Evolutionary conservation across 2,888 invertebrate species (phyloP).

Genomic region (Microctonus brassicae): DNA sequence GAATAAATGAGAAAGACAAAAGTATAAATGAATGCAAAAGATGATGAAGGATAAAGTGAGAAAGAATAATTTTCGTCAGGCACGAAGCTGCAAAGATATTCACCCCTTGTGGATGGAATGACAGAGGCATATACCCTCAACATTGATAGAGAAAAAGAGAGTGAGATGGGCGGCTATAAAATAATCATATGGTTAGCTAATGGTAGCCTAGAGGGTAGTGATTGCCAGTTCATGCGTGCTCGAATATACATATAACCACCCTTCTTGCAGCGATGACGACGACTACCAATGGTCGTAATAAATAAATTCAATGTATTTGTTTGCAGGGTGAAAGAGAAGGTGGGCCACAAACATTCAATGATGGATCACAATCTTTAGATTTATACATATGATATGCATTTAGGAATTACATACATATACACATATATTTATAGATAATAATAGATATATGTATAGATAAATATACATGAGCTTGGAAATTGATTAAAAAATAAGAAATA

Average conservation of each 20-base stretch:
- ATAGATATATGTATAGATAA: neutral
- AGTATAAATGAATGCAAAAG: neutral
- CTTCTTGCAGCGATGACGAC: constrained; percentile 29
- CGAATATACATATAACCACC: constrained; percentile 36
- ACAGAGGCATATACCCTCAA: constrained; percentile 20
- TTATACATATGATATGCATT: neutral
- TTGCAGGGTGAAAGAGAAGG: constrained; percentile 28
- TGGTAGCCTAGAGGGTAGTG: constrained; percentile 62
- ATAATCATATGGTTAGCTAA: constrained; percentile 71
- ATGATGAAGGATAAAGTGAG: constrained; percentile 7
- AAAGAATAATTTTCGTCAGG: constrained; percentile 8
- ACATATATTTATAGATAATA: neutral
- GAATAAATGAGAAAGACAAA: neutral
- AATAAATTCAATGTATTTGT: constrained; percentile 69
- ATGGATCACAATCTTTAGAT: constrained; percentile 64
- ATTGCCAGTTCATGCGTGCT: constrained; percentile 59
- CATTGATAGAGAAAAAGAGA: constrained; percentile 30
- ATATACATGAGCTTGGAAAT: constrained; percentile 7
- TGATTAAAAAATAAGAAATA: neutral
- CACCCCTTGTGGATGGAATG: constrained; percentile 48
- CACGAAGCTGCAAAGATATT: constrained; percentile 56
- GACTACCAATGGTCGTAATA: constrained; percentile 60
- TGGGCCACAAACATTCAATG: constrained; percentile 67
- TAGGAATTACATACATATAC: neutral
- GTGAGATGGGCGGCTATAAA: constrained; percentile 60